Percentiles rank a stretch among this genome's conserved stretches.
phyloP scores from a whole-genome alignment of 1,140 invertebrate species.

The Thrips palmi region DNA sequence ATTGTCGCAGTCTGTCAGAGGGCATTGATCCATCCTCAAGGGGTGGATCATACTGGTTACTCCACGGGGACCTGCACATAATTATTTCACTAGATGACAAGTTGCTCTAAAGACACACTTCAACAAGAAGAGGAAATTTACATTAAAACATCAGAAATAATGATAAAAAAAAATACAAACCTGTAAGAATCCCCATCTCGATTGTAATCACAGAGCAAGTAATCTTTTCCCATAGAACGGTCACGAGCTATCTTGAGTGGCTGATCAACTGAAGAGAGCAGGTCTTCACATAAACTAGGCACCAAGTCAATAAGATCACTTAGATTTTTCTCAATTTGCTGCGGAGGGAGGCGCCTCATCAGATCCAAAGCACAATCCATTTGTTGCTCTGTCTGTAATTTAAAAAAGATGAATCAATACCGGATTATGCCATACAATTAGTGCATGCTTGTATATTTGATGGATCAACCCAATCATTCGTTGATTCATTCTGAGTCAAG shows the following conservation, averaged over 20 bases:
- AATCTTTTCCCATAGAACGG: conserved; percentile 87
- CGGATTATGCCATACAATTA: too few relatives aligned
- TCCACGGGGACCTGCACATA: conserved; percentile 84
- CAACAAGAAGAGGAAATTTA: conserved; percentile 1
- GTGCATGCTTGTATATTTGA: too few relatives aligned
- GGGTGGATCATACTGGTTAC: conserved; percentile 94
- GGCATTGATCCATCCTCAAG: conserved; percentile 97
- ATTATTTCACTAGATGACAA: conserved; percentile 1
- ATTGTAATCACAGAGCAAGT: conserved; percentile 97
- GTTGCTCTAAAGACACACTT: neutral
- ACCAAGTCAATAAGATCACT: conserved; percentile 94
- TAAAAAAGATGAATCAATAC: conserved; percentile 11
- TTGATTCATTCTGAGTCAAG: too few relatives aligned
- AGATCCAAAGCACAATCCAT: conserved; percentile 97
- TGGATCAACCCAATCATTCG: too few relatives aligned
- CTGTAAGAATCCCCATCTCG: conserved; percentile 97
- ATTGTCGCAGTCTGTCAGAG: conserved; percentile 81
- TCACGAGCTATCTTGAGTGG: conserved; percentile 95
- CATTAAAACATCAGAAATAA: neutral
- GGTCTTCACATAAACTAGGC: conserved; percentile 87
- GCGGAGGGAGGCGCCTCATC: conserved; percentile 94
- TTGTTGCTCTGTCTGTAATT: conserved; percentile 81
- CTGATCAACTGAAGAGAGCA: conserved; percentile 95
- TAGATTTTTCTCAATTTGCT: conserved; percentile 97
- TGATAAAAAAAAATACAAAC: conserved; percentile 23